Conservation (phyloP, 1,140 invertebrate genomes). For the Sinonovacula constricta region DNA sequence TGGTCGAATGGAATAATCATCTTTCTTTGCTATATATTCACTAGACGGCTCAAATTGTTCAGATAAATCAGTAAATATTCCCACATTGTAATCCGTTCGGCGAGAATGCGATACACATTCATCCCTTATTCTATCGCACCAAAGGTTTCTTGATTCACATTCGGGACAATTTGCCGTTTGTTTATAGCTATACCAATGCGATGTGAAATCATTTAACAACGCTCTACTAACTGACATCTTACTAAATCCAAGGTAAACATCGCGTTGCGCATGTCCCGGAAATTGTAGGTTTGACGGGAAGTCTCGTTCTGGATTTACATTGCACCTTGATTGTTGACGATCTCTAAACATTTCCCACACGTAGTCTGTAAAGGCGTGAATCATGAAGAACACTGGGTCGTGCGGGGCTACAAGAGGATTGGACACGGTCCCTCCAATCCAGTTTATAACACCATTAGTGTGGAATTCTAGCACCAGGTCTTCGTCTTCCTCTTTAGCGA, state of each 20-base stretch:
- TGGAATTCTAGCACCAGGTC: conserved; percentile 26
- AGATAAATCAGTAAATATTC: neutral
- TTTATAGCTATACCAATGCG: conserved; percentile 34
- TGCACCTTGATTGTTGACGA: neutral
- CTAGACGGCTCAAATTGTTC: conserved; percentile 14
- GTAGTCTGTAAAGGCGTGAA: conserved; percentile 24
- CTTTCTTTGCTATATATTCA: conserved; percentile 22
- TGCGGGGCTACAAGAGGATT: conserved; percentile 7
- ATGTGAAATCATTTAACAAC: conserved; percentile 26
- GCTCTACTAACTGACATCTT: neutral
- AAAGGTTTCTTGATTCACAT: conserved; percentile 25
- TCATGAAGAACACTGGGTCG: conserved; percentile 39
- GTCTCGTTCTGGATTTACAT: conserved; percentile 12
- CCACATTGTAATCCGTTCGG: conserved; percentile 27
- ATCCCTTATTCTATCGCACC: neutral
- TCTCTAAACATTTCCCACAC: conserved; percentile 17
- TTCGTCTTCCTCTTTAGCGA: conserved; percentile 14
- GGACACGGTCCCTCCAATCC: conserved; percentile 14
- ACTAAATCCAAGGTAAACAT: conserved; percentile 14
- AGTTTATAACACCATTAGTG: conserved; percentile 28
- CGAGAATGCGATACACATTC: conserved; percentile 24
- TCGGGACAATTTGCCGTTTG: conserved; percentile 4
- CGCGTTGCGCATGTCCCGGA: neutral
- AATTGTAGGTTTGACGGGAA: neutral
- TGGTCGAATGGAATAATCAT: neutral